A percentile compares a stretch with the other conserved stretches of the same genome.
These are phyloP conservation scores for Laothoe populi DNA, from an alignment of 2,888 invertebrate genomes.

Conservation along the genomic window DNA sequence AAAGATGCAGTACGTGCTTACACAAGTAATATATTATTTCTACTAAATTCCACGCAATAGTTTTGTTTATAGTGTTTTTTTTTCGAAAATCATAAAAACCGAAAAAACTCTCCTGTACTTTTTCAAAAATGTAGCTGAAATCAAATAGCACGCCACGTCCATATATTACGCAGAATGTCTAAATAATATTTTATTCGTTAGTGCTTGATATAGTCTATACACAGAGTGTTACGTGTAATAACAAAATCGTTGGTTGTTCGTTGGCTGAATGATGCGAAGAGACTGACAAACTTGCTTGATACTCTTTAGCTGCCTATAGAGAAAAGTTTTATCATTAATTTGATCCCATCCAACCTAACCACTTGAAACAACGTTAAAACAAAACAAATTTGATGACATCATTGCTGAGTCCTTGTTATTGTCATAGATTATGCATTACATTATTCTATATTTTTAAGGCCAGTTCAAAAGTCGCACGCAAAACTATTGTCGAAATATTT, in stretches of 20 bases:
- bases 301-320: conserved; percentile 1
- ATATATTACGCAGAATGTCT: not conserved
- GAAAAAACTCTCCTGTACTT: too few species aligned
- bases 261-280: not conserved
- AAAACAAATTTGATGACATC: conserved; percentile 27
- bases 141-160: too few species aligned
- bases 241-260: too few species aligned
- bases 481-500: conserved; percentile 9
- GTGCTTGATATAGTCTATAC: conserved; percentile 8
- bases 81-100: too few species aligned
- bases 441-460: conserved; percentile 13
- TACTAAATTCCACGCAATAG: too few species aligned
- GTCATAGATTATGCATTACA: conserved; percentile 45
- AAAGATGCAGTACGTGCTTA: too few species aligned
- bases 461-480: conserved; percentile 19
- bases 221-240: too few species aligned
- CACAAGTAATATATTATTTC: too few species aligned
- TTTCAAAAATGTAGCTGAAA: too few species aligned
- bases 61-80: too few species aligned
- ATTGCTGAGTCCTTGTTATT: conserved; percentile 50
- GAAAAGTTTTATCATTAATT: not conserved
- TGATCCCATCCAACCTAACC: not conserved
- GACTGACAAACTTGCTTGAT: conserved; percentile 12
- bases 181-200: not conserved
- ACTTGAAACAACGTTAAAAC: not conserved